Base-by-base conservation (phyloP, 2,797 vertebrate genomes). In the Crax fasciolata region DNA sequence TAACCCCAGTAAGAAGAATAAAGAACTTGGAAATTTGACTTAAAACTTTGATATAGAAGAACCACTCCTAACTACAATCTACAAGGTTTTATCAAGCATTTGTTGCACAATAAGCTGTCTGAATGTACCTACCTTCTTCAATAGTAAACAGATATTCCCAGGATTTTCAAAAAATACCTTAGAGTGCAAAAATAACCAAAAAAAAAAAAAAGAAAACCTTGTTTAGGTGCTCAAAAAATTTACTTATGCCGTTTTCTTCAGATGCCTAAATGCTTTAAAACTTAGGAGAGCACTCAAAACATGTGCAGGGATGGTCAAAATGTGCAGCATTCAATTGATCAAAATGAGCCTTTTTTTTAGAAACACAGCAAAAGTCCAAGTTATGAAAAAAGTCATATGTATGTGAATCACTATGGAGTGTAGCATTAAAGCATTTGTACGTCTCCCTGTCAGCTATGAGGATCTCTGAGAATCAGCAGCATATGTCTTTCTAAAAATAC, bases 401-500 rank as follows among this genome's bases (percentile, higher is more conserved):
- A 1, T 2, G 15, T 14, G 52, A 75, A 73, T 87, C 83, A 25
- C 35, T 17, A 16, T 1, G 6, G n/a, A 43, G 4, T 0, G 2
- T 18, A 10, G 18, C 3, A 65, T 20, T 32, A 51, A 86, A 86
- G 62, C 55, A 10, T 28, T 68, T 2, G 2, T 13, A 2, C 2
- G 16, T 7, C 63, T 28, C 27, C 35, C n/a, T 16, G 3, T 15
- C 41, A 27, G 21, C 17, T 54, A 11, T 0, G 5, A 93, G 65
- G 41, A 61, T 84, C 73, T 59, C 59, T 21, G 32, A 66, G 48
- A 7, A 48, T 66, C 39, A 18, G 51, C 52, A 90, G 71, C 78
- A 71, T 71, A 54, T 89, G 77, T 28, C 81, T 62, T 20, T 52
- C 86, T 59, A 48, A 96, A 92, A 89, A 79, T 8, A 77, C 58